These are phyloP conservation scores for Phocoena sinus DNA, from an alignment of 2,113 vertebrate species.

Conservation along the genomic window DNA sequence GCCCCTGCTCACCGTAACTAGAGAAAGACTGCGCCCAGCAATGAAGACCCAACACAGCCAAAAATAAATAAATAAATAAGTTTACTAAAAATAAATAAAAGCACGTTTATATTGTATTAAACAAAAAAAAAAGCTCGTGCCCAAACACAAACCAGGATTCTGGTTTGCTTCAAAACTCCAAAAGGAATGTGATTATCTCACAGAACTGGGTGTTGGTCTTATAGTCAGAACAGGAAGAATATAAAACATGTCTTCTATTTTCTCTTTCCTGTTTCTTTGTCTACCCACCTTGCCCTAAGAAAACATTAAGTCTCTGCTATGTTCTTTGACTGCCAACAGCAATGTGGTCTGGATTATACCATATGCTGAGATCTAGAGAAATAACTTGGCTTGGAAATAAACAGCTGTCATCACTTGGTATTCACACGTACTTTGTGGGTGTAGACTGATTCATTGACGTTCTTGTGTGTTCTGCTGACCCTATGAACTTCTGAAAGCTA, in stretches of 20 bases:
- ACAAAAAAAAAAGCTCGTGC: neutral
- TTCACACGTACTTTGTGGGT: neutral
- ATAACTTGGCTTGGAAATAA: neutral
- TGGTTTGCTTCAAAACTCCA: neutral
- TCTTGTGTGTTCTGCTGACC: neutral
- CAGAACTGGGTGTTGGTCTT: neutral
- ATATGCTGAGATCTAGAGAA: neutral
- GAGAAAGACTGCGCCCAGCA: too few relatives aligned
- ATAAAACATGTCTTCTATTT: neutral
- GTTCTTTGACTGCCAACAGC: neutral
- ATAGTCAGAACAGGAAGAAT: neutral
- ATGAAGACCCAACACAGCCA: too few relatives aligned
- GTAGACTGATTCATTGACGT: neutral
- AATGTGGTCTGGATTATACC: neutral
- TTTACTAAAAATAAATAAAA: too few relatives aligned
- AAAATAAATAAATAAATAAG: too few relatives aligned
- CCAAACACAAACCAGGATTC: neutral
- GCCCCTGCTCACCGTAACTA: too few relatives aligned
- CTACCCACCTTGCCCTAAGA: neutral
- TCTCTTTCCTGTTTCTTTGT: neutral
- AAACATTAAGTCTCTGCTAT: neutral
- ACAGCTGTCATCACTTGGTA: neutral
- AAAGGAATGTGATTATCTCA: neutral
- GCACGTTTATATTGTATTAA: too few relatives aligned
- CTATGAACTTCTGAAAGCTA: neutral